These are phyloP conservation scores for Blennius ocellaris DNA, from an alignment of 2,113 vertebrate genomes.

Conservation along the genomic window DNA sequence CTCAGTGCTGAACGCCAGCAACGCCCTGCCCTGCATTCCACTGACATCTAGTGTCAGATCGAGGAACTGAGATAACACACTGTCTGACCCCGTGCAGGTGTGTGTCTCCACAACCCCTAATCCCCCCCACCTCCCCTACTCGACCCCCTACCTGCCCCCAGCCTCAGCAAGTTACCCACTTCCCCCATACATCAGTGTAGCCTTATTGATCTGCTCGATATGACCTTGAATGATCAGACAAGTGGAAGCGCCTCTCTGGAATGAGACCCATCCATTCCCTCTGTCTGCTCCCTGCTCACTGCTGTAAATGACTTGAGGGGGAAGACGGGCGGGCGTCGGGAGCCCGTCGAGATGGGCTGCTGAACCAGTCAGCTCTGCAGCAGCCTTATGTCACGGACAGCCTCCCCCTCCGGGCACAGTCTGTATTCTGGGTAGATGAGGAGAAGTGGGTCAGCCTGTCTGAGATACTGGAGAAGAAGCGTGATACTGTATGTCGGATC, in stretches of 20 bases:
- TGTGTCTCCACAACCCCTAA: slow-evolving; percentile 12
- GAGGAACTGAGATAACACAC: slow-evolving; percentile 48
- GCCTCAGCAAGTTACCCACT: slow-evolving; percentile 37
- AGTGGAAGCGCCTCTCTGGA: slow-evolving; percentile 62
- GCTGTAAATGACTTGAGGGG: slow-evolving; percentile 77
- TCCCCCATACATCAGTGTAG: slow-evolving; percentile 60
- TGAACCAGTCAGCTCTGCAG: slow-evolving; percentile 75
- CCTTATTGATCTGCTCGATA: slow-evolving; percentile 71
- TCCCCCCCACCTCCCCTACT: background rate
- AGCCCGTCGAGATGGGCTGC: slow-evolving; percentile 58
- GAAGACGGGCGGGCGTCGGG: slow-evolving; percentile 45
- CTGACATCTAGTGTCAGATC: slow-evolving; percentile 77
- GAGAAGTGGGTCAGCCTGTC: slow-evolving; percentile 79
- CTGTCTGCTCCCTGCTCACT: slow-evolving; percentile 46
- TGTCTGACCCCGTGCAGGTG: slow-evolving; percentile 53
- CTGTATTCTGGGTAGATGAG: slow-evolving; percentile 48
- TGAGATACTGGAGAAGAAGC: slow-evolving; percentile 48
- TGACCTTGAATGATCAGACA: slow-evolving; percentile 76
- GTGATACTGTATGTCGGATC: slow-evolving; percentile 16
- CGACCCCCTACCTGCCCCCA: background rate
- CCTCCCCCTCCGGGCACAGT: slow-evolving; percentile 68
- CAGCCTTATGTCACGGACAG: slow-evolving; percentile 65
- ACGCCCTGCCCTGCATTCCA: slow-evolving; percentile 54
- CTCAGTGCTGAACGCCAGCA: background rate
- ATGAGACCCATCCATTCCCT: slow-evolving; percentile 72